A percentile compares a stretch with the other conserved stretches of the same genome.
These are phyloP conservation scores for Abrostola tripartita DNA, from an alignment of 2,888 invertebrate species.

Conservation along the genomic window DNA sequence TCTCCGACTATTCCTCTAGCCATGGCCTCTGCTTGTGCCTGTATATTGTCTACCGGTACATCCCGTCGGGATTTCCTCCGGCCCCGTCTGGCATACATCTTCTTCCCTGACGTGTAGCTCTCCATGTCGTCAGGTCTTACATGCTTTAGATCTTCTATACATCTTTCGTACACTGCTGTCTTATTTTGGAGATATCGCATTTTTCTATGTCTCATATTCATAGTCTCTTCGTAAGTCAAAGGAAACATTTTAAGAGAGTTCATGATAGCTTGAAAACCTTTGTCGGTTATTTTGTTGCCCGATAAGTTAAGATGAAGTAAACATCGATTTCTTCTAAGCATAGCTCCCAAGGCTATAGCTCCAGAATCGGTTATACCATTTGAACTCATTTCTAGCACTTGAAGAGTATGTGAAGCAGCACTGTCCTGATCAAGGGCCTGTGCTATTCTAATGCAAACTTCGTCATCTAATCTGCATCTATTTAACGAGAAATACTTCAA, in stretches of 20 bases:
- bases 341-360: conserved; percentile 60
- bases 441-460: conserved; percentile 60
- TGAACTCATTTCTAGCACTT: conserved; percentile 65
- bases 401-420: conserved; percentile 54
- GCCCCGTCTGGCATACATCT: not conserved
- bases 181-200: conserved; percentile 53
- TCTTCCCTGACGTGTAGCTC: not conserved
- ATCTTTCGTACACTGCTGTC: conserved; percentile 48
- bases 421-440: conserved; percentile 50
- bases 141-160: conserved; percentile 46
- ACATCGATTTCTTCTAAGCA: conserved; percentile 67
- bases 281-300: conserved; percentile 67
- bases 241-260: conserved; percentile 62
- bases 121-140: not conserved
- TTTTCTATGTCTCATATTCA: conserved; percentile 42
- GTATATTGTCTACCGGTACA: not conserved
- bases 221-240: conserved; percentile 58
- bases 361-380: conserved; percentile 69
- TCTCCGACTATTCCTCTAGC: conserved; percentile 55
- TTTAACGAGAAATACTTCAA: conserved; percentile 69
- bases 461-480: conserved; percentile 67
- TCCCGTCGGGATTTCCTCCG: not conserved
- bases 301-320: conserved; percentile 70
- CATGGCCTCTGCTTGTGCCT: conserved; percentile 46
- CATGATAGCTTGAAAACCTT: conserved; percentile 64